These are phyloP conservation scores for Cheilosia pagana DNA, from an alignment of 2,888 invertebrate genomes.

Conservation along the genomic window DNA sequence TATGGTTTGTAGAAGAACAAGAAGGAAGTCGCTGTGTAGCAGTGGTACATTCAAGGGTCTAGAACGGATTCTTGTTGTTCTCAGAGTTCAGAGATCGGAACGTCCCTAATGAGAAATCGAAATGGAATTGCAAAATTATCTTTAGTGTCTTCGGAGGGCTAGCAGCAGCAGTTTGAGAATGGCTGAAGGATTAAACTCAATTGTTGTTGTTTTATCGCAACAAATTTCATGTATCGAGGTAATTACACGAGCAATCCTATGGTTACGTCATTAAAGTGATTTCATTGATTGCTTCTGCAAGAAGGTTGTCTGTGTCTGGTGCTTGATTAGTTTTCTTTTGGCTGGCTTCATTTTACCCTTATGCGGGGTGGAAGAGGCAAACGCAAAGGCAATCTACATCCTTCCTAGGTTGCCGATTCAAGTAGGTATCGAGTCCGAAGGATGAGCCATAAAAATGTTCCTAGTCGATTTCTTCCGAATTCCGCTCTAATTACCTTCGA, in stretches of 20 bases:
- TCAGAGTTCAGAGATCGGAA: slow-evolving; percentile 56
- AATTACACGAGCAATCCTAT: slow-evolving; percentile 67
- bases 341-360: slow-evolving; percentile 40
- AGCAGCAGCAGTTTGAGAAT: not conserved
- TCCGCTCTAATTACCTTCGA: slow-evolving; percentile 72
- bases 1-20: slow-evolving; percentile 37
- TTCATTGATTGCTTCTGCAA: slow-evolving; percentile 71
- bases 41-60: slow-evolving; percentile 7
- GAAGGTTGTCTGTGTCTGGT: slow-evolving; percentile 55
- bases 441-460: slow-evolving; percentile 68
- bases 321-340: slow-evolving; percentile 69
- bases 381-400: slow-evolving; percentile 41
- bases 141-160: slow-evolving; percentile 45
- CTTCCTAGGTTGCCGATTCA: slow-evolving; percentile 16
- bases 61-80: slow-evolving; percentile 37
- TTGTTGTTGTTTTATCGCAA: slow-evolving; percentile 59
- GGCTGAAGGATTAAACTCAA: slow-evolving; percentile 57
- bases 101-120: slow-evolving; percentile 72
- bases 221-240: slow-evolving; percentile 66
- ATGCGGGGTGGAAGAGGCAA: not conserved
- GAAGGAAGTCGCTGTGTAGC: slow-evolving; percentile 21
- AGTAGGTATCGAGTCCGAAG: slow-evolving; percentile 51
- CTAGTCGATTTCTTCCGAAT: slow-evolving; percentile 70
- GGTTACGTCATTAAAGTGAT: slow-evolving; percentile 70
- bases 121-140: slow-evolving; percentile 73